Base-by-base conservation (phyloP, 2,113 vertebrate genomes). In the Corythornis cristatus region DNA sequence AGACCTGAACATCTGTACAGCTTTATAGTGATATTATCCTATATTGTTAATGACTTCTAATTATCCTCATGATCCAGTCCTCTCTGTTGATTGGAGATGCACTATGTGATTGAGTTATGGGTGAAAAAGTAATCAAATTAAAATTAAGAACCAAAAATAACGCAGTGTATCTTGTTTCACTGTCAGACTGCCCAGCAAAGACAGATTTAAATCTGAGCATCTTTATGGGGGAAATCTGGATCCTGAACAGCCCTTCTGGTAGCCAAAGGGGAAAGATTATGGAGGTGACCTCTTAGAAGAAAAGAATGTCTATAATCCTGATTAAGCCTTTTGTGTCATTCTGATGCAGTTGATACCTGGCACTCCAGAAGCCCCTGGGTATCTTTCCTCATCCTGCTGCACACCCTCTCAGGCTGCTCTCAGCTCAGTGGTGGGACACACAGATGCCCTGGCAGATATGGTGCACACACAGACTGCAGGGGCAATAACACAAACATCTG, bases 1-100 rank as follows among this genome's bases (percentile, higher is more conserved):
- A 91, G 86, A 89, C 66, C 56, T 88, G 77, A 85, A 93, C 87
- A 93, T 91, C 91, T 96, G 93, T 81, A 71, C 56, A 57, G 82
- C 35, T 92, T 87, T 85, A 73, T 48, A 88, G 84, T 60, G 60
- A 67, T 83, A 89, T 84, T 83, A 92, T 80, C 64, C 79, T 87
- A 71, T 71, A 80, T 72, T 80, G 78, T 57, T 95, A 94, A 94
- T 87, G 71, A 82, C 72, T 94, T 88, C 91, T 93, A 93, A 95
- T 95, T 95, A 93, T 88, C 89, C 85, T 94, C 93, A 92, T 80
- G 91, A 93, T 75, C 68, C 82, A 86, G 85, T 86, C 75, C 91
- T 89, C 91, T 94, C 85, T 86, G 79, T 48, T 93, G 85, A 89
- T 33, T 77, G 76, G 65, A 89, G 65, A 86, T 68, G 61, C 25